Evolutionary conservation across 2,888 invertebrate genomes (phyloP).

Genomic region (Dilophus febrilis): DNA sequence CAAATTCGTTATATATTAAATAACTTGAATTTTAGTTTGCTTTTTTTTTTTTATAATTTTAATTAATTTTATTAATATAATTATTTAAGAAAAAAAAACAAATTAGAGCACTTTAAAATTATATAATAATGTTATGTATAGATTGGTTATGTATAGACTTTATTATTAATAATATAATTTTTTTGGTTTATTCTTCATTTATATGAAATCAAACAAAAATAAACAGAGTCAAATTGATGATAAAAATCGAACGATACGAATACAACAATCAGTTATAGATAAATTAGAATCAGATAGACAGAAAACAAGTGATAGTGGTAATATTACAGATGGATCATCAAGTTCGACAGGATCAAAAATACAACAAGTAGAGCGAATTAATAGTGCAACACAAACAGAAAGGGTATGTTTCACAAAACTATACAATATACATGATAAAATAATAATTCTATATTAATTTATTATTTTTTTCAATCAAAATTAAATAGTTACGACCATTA

Average conservation of each 20-base stretch:
- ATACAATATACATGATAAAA: background rate
- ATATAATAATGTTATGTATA: no score
- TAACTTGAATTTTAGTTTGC: no score
- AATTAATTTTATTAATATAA: no score
- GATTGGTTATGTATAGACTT: no score
- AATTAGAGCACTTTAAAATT: no score
- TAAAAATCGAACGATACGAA: constrained; percentile 63
- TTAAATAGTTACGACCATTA: constrained; percentile 28
- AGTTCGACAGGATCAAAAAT: constrained; percentile 27
- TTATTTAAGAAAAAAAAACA: no score
- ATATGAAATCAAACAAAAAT: no score
- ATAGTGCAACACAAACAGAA: constrained; percentile 75
- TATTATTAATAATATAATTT: no score
- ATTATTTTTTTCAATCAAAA: constrained; percentile 5
- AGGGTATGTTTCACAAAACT: constrained; percentile 37
- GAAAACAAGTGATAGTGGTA: constrained; percentile 9
- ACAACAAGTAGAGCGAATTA: constrained; percentile 40
- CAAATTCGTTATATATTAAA: no score
- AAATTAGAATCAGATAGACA: constrained; percentile 31
- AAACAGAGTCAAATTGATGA: constrained; percentile 66
- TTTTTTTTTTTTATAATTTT: no score
- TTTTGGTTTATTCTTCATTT: background rate
- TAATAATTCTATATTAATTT: background rate
- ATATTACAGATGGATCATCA: constrained; percentile 14
- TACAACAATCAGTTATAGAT: constrained; percentile 60